Evolutionary conservation across 2,113 vertebrate species (phyloP), one percentile per base, ranked within the genome.

Genomic region (Pachyramphus minor): DNA sequence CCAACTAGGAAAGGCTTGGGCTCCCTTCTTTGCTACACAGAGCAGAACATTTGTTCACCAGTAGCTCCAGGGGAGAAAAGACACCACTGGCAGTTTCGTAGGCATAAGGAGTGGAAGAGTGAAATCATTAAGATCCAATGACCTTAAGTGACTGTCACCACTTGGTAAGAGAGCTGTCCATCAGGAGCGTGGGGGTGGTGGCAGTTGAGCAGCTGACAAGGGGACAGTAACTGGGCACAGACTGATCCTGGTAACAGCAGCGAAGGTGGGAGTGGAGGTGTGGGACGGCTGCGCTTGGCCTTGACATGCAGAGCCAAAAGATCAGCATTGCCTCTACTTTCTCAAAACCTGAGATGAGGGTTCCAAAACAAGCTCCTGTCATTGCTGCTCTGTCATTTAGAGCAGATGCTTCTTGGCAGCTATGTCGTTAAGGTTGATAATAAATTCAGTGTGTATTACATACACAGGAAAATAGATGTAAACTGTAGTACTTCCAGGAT

Each of bases 281-380:
- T 16, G 35, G 0, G 0, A 6, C 0, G 0, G 44, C 49, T 28
- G 4, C 2, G 0, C 11, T 35, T 27, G 30, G 45, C 62, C 31
- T 58, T 74, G 37, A n/a, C 49, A 53, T 1, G 3, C 30, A 52
- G 18, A 80, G 59, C 67, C 72, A 35, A 1, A 60, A 66, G 63
- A 30, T 42, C 14, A 20, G 27, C 1, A 1, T 8, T 33, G 59
- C 72, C 92, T 47, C 63, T 74, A 1, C 45, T 66, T 86, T 19
- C 44, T 33, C 47, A 80, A 44, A 79, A 37, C 33, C 63, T 67
- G 55, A 77, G 59, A 31, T 62, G 45, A 86, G 30, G 33, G 37
- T 63, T 90, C 62, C 2, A 1, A 49, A 79, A 68, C 4, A n/a
- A 84, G 77, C 59, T 63, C 89, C 81, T 74, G 66, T 53, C 66